Conservation (phyloP, 2,113 vertebrate species). For the Colius striatus region DNA sequence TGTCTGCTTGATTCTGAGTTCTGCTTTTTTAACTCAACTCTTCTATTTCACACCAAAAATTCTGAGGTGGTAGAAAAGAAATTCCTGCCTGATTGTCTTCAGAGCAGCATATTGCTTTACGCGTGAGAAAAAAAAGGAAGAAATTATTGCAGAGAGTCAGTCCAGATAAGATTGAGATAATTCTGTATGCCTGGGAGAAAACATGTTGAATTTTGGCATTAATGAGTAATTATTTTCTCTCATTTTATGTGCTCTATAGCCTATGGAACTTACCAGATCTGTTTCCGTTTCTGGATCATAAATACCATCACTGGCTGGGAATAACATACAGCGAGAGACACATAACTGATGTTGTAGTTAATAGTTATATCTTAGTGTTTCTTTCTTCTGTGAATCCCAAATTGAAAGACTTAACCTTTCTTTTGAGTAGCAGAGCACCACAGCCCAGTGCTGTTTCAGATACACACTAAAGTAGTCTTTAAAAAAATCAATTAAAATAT, state of each 20-base stretch:
- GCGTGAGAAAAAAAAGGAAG: neutral
- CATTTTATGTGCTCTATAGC: neutral
- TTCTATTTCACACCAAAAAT: neutral
- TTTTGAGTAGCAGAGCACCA: neutral
- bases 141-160: neutral
- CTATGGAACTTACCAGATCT: neutral
- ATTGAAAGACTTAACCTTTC: neutral
- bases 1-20: neutral
- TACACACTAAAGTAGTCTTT: neutral
- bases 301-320: neutral
- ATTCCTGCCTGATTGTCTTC: neutral
- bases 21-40: neutral
- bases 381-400: neutral
- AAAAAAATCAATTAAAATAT: neutral
- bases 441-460: neutral
- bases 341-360: neutral
- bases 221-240: neutral
- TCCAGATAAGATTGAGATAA: neutral
- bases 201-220: neutral
- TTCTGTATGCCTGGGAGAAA: neutral
- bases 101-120: neutral
- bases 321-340: neutral
- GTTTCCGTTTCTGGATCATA: neutral
- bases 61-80: neutral
- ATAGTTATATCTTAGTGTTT: neutral